phyloP scores from a whole-genome alignment of 2,888 invertebrate species.

The Loripinus fragilis region DNA sequence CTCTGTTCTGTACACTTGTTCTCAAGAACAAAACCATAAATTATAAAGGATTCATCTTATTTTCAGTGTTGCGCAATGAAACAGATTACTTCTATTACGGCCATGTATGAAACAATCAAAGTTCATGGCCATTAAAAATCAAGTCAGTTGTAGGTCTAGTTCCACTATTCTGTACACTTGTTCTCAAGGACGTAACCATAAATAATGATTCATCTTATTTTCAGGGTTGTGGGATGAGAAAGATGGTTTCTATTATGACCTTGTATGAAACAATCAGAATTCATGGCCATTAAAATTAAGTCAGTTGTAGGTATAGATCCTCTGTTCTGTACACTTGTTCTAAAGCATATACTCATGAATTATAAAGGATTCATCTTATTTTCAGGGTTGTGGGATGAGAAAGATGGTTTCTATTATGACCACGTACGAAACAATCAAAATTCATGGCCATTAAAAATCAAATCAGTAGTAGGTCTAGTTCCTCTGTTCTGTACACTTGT shows the following conservation, averaged over 20 bases:
- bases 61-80: conserved; percentile 81
- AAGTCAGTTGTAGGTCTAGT: conserved; percentile 80
- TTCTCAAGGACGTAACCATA: conserved; percentile 76
- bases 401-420: conserved; percentile 83
- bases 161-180: conserved; percentile 79
- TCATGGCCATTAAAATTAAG: conserved; percentile 73
- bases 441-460: conserved; percentile 72
- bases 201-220: too few relatives aligned
- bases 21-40: too few relatives aligned
- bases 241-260: conserved; percentile 83
- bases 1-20: conserved; percentile 79
- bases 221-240: conserved; percentile 81
- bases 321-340: conserved; percentile 78
- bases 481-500: conserved; percentile 80
- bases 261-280: conserved; percentile 64
- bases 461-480: conserved; percentile 80
- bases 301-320: conserved; percentile 81
- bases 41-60: too few relatives aligned
- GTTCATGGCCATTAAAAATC: conserved; percentile 72
- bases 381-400: conserved; percentile 81
- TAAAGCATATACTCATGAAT: conserved; percentile 48
- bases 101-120: conserved; percentile 70
- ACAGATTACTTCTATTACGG: conserved; percentile 83
- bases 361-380: not conserved
- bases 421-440: conserved; percentile 70